Evolutionary conservation across 2,797 vertebrate species (phyloP).

Genomic region (Geotria australis): DNA sequence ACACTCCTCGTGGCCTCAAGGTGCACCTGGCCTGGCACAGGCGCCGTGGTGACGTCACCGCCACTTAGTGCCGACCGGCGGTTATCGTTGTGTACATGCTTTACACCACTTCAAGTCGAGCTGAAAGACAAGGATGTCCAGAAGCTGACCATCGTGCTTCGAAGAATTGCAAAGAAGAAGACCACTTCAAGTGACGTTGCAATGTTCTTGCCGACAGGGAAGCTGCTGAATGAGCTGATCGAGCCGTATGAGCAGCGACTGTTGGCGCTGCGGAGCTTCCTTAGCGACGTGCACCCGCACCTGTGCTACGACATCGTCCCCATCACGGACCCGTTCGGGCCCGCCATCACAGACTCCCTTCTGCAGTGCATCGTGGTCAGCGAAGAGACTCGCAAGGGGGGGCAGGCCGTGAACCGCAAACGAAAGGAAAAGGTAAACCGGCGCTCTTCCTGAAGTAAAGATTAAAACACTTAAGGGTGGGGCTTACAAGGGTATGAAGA

Average conservation of each 20-base stretch:
- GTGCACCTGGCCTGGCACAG: too few species aligned
- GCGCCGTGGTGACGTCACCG: too few species aligned
- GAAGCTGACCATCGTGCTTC: too few species aligned
- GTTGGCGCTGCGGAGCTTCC: not conserved
- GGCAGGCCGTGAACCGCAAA: not conserved
- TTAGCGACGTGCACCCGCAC: not conserved
- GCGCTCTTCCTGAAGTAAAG: not conserved
- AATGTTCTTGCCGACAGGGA: not conserved
- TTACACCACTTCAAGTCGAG: too few species aligned
- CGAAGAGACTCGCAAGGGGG: not conserved
- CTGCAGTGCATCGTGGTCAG: not conserved
- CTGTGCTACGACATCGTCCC: not conserved
- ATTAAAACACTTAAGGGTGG: too few species aligned
- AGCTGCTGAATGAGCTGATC: not conserved
- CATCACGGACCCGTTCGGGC: not conserved
- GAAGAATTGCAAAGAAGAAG: too few species aligned
- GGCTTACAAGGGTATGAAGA: too few species aligned
- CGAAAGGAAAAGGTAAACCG: not conserved
- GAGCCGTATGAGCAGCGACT: not conserved
- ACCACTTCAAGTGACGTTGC: too few species aligned
- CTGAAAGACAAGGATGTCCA: too few species aligned
- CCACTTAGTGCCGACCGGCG: too few species aligned
- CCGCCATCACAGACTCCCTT: not conserved
- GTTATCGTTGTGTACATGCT: too few species aligned
- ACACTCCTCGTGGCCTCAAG: too few species aligned